A percentile compares a stretch with the other conserved stretches of the same genome.
Evolutionary conservation across 64 coral and sea anemone species (phyloP).

Genomic region (Pocillopora verrucosa): DNA sequence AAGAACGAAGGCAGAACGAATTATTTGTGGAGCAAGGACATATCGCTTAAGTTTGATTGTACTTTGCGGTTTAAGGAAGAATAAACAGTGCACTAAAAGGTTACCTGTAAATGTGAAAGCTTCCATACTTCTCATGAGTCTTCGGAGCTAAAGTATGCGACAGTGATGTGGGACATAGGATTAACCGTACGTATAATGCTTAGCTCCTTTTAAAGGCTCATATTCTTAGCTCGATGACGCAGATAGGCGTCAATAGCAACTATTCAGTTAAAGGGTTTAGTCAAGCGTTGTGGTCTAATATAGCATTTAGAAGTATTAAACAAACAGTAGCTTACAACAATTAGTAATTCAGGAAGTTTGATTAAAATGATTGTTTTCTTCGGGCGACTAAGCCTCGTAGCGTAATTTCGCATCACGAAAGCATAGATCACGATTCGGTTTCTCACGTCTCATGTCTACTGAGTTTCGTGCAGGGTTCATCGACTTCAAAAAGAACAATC

Average conservation of each 20-base stretch:
- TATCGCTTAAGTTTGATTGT: neutral
- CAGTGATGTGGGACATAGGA: neutral
- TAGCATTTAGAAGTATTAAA: conserved; percentile 47
- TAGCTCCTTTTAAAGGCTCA: conserved; percentile 11
- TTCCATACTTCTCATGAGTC: conserved; percentile 12
- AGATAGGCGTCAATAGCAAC: conserved; percentile 46
- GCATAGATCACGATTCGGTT: neutral
- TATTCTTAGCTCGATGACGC: conserved; percentile 28
- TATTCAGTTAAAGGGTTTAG: conserved; percentile 48
- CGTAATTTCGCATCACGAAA: conserved; percentile 21
- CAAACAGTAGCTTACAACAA: conserved; percentile 44
- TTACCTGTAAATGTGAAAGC: conserved; percentile 48
- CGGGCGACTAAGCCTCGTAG: conserved; percentile 5
- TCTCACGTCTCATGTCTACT: neutral
- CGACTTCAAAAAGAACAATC: conserved; percentile 23
- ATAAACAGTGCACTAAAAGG: neutral
- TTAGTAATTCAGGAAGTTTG: conserved; percentile 38
- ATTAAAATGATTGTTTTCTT: conserved; percentile 29
- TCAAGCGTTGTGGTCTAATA: conserved; percentile 35
- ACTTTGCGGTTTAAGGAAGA: no score
- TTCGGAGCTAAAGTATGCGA: neutral
- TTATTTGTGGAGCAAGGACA: neutral
- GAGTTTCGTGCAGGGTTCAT: neutral
- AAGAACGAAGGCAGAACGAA: conserved; percentile 13
- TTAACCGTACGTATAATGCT: neutral